Conservation (phyloP, 1,140 invertebrate species). For the Parapsyche elsis region DNA sequence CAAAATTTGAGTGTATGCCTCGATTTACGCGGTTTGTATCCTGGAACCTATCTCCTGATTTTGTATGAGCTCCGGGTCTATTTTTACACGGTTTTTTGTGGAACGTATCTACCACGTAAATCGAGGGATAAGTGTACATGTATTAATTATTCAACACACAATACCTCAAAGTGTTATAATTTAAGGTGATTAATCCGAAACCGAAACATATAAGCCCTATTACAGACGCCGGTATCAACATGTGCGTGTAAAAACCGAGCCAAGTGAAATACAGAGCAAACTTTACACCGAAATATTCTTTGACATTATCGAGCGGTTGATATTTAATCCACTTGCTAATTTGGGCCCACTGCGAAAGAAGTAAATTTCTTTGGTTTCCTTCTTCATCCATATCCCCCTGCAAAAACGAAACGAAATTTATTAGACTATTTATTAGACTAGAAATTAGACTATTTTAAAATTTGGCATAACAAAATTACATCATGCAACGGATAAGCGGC, state of each 20-base stretch:
- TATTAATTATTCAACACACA: constrained; percentile 20
- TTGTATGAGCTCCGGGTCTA: no score
- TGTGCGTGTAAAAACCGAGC: constrained; percentile 96
- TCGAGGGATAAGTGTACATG: no score
- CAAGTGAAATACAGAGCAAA: constrained; percentile 94
- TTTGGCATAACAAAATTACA: constrained; percentile 67
- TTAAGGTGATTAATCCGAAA: constrained; percentile 81
- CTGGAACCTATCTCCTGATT: no score
- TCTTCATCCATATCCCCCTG: constrained; percentile 77
- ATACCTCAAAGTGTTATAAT: constrained; percentile 79
- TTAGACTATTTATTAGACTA: not conserved
- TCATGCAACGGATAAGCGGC: constrained; percentile 94
- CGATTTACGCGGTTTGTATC: no score
- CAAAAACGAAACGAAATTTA: constrained; percentile 56
- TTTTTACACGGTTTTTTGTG: no score
- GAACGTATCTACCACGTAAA: no score
- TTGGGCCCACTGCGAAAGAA: constrained; percentile 89
- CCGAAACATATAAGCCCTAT: constrained; percentile 85
- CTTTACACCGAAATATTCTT: constrained; percentile 90
- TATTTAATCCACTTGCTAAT: constrained; percentile 83
- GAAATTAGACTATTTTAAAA: not conserved
- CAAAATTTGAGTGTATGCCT: no score
- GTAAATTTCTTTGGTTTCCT: constrained; percentile 77
- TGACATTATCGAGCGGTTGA: constrained; percentile 89
- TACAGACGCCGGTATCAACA: constrained; percentile 88